Evolutionary conservation across 2,113 vertebrate genomes (phyloP).

Genomic region (Hippocampus mohnikei): DNA sequence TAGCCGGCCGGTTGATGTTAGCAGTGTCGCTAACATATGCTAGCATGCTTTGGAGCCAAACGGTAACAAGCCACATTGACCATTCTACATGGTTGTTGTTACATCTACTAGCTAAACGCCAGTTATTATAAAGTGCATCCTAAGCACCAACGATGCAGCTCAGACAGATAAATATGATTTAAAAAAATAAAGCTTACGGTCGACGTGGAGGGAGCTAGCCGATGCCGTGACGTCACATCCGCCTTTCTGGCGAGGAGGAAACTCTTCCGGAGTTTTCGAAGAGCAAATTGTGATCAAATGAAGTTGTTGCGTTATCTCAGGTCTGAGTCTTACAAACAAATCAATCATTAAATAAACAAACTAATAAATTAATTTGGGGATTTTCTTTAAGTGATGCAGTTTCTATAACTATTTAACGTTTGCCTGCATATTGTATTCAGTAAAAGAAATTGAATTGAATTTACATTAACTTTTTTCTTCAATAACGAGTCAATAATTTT

Average conservation of each 20-base stretch:
- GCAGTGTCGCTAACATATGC: background rate
- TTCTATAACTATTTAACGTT: too few species aligned
- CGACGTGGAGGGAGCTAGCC: background rate
- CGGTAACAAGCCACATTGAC: background rate
- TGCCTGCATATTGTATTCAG: too few species aligned
- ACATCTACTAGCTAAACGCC: background rate
- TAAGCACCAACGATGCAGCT: background rate
- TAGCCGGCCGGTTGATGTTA: background rate
- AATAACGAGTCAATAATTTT: too few species aligned
- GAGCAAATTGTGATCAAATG: too few species aligned
- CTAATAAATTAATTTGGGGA: too few species aligned
- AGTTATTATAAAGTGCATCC: background rate
- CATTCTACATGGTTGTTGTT: too few species aligned
- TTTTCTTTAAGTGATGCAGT: too few species aligned
- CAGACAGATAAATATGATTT: background rate
- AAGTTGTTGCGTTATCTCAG: too few species aligned
- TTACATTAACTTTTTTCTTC: too few species aligned
- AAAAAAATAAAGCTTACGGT: background rate
- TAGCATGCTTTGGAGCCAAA: background rate
- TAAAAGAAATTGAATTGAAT: too few species aligned
- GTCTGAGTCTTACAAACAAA: too few species aligned
- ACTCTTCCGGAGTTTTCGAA: background rate
- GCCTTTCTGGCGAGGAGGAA: background rate
- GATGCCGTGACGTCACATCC: background rate
- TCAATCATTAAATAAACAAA: too few species aligned